Evolutionary conservation across 2,797 vertebrate genomes (phyloP).

Genomic region (Trachurus trachurus): DNA sequence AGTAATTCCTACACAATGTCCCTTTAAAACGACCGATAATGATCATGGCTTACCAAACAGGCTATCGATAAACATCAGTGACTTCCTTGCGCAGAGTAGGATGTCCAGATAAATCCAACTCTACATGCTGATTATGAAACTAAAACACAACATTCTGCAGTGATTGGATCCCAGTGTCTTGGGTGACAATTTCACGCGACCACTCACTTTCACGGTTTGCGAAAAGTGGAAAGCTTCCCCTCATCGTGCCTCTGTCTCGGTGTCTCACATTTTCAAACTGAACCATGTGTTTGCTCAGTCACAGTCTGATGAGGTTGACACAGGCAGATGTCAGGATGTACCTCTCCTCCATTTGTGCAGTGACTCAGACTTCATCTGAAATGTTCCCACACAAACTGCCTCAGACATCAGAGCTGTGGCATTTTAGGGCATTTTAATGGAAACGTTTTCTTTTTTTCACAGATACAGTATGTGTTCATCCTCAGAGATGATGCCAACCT

Average conservation of each 20-base stretch:
- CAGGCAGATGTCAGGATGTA: constrained; percentile 16
- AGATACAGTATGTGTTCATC: constrained; percentile 2
- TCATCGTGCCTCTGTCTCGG: not conserved
- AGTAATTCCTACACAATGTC: too few relatives aligned
- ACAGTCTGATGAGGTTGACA: not conserved
- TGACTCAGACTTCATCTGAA: constrained; percentile 41
- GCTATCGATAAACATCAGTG: not conserved
- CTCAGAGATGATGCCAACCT: constrained; percentile 34
- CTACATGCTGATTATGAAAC: not conserved
- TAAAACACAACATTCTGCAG: not conserved
- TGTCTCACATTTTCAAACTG: not conserved
- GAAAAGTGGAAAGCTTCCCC: too few relatives aligned
- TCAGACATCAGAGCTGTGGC: constrained; percentile 6
- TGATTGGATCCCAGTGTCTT: too few relatives aligned
- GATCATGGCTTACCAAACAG: too few relatives aligned
- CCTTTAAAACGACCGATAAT: too few relatives aligned
- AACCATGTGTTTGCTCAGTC: not conserved
- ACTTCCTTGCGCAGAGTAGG: not conserved
- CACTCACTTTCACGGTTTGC: too few relatives aligned
- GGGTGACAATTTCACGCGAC: too few relatives aligned
- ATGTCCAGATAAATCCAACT: not conserved
- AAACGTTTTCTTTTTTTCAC: too few relatives aligned
- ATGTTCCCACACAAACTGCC: constrained; percentile 46
- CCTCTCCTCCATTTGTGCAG: constrained; percentile 26
- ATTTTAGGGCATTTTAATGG: too few relatives aligned